A percentile compares a stretch with the other conserved stretches of the same genome.
Evolutionary conservation across 2,113 vertebrate genomes (phyloP).

Genomic region (Cacatua alba): DNA sequence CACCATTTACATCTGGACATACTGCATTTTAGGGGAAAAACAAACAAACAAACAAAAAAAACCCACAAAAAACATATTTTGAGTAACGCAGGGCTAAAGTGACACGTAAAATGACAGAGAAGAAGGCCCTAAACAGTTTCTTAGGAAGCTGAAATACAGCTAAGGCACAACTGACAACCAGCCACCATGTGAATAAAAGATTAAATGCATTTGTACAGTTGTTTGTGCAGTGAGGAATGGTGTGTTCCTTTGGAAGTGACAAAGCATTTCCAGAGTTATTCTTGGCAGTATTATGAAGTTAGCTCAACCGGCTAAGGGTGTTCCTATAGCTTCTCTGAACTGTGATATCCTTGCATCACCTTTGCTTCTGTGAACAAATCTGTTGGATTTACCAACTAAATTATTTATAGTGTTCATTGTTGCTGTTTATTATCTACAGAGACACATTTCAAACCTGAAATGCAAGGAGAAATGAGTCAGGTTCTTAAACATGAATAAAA

Average conservation of each 20-base stretch:
- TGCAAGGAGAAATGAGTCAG: neutral
- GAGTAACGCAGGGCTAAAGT: neutral
- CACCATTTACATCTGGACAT: neutral
- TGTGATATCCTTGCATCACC: neutral
- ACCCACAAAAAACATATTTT: neutral
- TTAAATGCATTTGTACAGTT: neutral
- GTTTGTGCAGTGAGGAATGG: neutral
- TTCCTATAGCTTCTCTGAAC: neutral
- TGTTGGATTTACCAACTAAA: neutral
- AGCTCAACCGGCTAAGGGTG: neutral
- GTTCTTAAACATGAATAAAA: neutral
- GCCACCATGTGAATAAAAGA: neutral
- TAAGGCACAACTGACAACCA: neutral
- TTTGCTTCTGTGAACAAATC: conserved; percentile 11
- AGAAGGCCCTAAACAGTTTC: neutral
- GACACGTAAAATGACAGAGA: neutral
- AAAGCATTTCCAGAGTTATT: neutral
- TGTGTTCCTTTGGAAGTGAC: neutral
- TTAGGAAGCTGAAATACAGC: neutral
- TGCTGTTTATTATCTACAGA: conserved; percentile 15
- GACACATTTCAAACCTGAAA: conserved; percentile 8
- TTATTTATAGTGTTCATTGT: neutral
- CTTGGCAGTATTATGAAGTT: neutral
- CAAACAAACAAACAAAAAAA: neutral
- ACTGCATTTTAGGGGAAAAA: neutral